A percentile compares a stretch with the other conserved stretches of the same genome.
These are phyloP conservation scores for Ophion ventricosus DNA, from an alignment of 2,888 invertebrate genomes.

Conservation along the genomic window DNA sequence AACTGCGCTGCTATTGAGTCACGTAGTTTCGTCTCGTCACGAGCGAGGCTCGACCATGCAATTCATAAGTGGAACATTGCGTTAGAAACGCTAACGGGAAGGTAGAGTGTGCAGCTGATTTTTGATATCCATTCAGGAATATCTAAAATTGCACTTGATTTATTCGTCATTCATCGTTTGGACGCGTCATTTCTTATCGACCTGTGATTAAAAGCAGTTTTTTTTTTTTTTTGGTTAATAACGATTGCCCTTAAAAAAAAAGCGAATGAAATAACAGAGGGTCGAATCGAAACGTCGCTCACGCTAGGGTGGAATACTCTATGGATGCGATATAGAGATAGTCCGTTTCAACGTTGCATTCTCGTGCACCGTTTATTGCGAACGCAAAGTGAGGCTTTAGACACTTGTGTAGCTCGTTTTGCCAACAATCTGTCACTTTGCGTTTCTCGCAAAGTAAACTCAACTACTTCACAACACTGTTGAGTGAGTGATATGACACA, in stretches of 20 bases:
- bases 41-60: not conserved
- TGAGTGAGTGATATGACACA: slow-evolving; percentile 11
- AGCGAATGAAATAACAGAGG: not conserved
- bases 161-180: too few species aligned
- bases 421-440: slow-evolving; percentile 58
- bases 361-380: slow-evolving; percentile 51
- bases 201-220: too few species aligned
- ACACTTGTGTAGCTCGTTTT: slow-evolving; percentile 49
- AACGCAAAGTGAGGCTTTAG: slow-evolving; percentile 22
- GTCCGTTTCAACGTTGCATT: slow-evolving; percentile 33
- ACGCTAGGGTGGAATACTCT: slow-evolving; percentile 10
- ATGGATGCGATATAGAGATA: slow-evolving; percentile 2
- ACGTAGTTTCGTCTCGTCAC: slow-evolving; percentile 41
- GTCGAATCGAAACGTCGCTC: not conserved
- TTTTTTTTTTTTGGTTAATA: not conserved
- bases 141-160: not conserved
- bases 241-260: not conserved
- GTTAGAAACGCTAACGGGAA: not conserved
- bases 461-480: slow-evolving; percentile 26
- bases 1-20: slow-evolving; percentile 49
- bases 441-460: slow-evolving; percentile 41
- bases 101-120: not conserved
- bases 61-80: not conserved
- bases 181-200: not conserved
- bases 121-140: not conserved